These are phyloP conservation scores for Zootoca vivipara DNA, from an alignment of 2,113 vertebrate genomes.

Conservation along the genomic window DNA sequence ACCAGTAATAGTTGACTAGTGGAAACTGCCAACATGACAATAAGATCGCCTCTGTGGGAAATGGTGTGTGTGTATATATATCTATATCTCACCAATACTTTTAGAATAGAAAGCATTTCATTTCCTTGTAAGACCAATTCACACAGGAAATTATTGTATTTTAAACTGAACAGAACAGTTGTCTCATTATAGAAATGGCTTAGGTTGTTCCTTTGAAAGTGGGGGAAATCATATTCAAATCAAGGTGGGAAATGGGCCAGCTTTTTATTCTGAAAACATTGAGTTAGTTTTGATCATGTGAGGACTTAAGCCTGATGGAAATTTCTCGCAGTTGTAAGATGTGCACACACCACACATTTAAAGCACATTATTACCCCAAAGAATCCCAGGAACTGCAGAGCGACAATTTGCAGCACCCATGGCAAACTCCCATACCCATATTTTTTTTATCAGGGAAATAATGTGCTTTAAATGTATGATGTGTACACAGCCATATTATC, in stretches of 20 bases:
- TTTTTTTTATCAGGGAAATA: no score
- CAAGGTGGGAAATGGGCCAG: background rate
- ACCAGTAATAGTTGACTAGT: slow-evolving; percentile 24
- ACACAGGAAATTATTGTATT: slow-evolving; percentile 58
- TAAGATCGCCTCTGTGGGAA: slow-evolving; percentile 40
- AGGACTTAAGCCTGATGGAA: background rate
- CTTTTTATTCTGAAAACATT: background rate
- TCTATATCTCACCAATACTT: slow-evolving; percentile 48
- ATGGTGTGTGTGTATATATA: background rate
- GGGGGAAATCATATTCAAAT: slow-evolving; percentile 5
- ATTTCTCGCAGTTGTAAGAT: background rate
- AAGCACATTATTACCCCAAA: no score
- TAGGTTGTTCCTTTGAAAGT: slow-evolving; percentile 55
- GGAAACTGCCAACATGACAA: background rate
- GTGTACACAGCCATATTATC: background rate
- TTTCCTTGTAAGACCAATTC: slow-evolving; percentile 43
- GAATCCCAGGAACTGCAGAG: no score
- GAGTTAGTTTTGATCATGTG: background rate
- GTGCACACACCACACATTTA: no score
- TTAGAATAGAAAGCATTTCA: slow-evolving; percentile 46
- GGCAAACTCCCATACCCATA: no score
- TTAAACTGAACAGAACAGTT: slow-evolving; percentile 64
- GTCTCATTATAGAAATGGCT: slow-evolving; percentile 64
- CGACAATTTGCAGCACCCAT: no score
- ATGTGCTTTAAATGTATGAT: no score